Evolutionary conservation across 1,140 invertebrate species (phyloP).

Genomic region (Drosophila kikkawai): DNA sequence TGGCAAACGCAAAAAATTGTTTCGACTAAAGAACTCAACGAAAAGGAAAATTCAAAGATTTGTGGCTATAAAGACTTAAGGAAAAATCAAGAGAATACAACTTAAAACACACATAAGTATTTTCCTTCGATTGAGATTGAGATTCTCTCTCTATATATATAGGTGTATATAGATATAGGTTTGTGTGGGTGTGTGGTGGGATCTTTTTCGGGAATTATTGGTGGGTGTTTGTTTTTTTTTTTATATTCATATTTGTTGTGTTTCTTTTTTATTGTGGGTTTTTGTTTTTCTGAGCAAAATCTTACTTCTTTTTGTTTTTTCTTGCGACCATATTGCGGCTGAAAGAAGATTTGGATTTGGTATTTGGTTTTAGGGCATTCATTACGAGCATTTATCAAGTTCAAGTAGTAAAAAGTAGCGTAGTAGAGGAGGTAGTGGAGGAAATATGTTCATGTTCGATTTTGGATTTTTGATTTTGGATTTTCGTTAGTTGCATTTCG

Average conservation of each 20-base stretch:
- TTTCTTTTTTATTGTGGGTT: constrained; percentile 22
- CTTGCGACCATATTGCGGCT: constrained; percentile 92
- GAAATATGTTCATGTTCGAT: constrained; percentile 27
- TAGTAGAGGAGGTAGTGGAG: constrained; percentile 26
- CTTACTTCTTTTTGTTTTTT: constrained; percentile 99
- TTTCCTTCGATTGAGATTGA: constrained; percentile 45
- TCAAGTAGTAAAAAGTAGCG: constrained; percentile 45
- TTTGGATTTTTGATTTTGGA: constrained; percentile 22
- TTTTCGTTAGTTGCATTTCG: constrained; percentile 37
- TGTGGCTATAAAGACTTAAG: constrained; percentile 64
- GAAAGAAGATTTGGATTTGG: constrained; percentile 85
- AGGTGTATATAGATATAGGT: constrained; percentile 18
- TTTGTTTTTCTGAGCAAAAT: constrained; percentile 85
- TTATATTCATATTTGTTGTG: constrained; percentile 41
- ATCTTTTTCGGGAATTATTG: constrained; percentile 16
- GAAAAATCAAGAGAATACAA: constrained; percentile 41
- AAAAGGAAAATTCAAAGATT: constrained; percentile 11
- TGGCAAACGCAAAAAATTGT: constrained; percentile 32
- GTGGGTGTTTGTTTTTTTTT: constrained; percentile 24
- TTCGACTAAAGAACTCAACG: constrained; percentile 30
- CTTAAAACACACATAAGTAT: constrained; percentile 31
- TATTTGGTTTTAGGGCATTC: constrained; percentile 64
- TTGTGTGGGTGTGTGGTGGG: constrained; percentile 18
- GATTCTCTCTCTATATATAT: constrained; percentile 19
- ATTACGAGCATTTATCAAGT: constrained; percentile 45